A percentile compares a stretch with the other conserved stretches of the same genome.
These are phyloP conservation scores for Coreius guichenoti DNA, from an alignment of 2,797 vertebrate species.

Conservation along the genomic window DNA sequence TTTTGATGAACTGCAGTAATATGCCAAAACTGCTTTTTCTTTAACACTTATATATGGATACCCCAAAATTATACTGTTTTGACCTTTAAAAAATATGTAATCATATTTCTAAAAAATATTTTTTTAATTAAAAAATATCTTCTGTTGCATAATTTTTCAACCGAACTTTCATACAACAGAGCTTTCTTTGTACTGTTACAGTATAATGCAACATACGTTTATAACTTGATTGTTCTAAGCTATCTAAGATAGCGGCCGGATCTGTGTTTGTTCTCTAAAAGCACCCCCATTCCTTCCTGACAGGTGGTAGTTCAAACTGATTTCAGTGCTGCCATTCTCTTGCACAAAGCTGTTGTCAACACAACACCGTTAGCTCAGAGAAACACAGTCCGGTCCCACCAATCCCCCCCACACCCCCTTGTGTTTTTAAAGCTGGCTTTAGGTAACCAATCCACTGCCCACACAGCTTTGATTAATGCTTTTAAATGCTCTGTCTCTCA, in stretches of 20 bases:
- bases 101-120: not conserved
- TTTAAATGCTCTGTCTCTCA: conserved; percentile 50
- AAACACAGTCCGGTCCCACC: conserved; percentile 49
- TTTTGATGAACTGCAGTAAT: not conserved
- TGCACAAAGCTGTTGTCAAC: conserved; percentile 65
- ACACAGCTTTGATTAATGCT: conserved; percentile 64
- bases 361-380: conserved; percentile 59
- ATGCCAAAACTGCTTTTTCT: not conserved
- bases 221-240: conserved; percentile 13
- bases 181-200: not conserved
- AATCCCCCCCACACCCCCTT: conserved; percentile 19
- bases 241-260: conserved; percentile 43
- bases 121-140: too few species aligned
- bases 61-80: not conserved
- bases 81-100: not conserved
- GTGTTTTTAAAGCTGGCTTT: conserved; percentile 48
- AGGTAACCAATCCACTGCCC: conserved; percentile 56
- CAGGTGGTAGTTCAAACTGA: conserved; percentile 63
- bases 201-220: not conserved
- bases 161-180: not conserved
- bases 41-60: not conserved
- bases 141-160: not conserved
- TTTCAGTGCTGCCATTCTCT: conserved; percentile 59
- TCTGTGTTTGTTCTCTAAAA: conserved; percentile 62
- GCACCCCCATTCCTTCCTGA: conserved; percentile 59